Base-by-base conservation (phyloP, 2,797 vertebrate species). In the Neosilurus hyrtlii region DNA sequence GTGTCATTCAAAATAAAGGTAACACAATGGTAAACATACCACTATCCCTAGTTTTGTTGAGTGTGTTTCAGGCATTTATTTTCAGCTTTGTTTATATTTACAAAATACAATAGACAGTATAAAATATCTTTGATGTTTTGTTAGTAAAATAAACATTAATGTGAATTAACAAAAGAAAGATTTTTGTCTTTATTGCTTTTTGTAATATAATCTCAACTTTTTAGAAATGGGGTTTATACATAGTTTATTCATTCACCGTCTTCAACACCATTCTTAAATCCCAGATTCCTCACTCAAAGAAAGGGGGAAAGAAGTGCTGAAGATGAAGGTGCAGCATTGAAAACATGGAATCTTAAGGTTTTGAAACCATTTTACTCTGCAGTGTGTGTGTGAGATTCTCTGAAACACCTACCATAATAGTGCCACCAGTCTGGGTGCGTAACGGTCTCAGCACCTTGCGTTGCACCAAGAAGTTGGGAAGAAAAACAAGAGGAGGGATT, bases 401-500 rank as follows among this genome's bases (percentile, higher is more conserved):
- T 18, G 30, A 16, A 1, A 49, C 49, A 82, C 89, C 85, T 93
- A 99, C 97, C 97, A 99, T 98, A 86, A 99, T 98, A 30, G 97
- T 99, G 84, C 97, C 97, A 89, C 97, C 97, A 0, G 97, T 99
- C 92, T 99, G 97, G 2, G 94, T 97, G 86, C 97, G 93, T 0
- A 99, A 90, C 16, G 97, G 97, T 82, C 91, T 95, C 86, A 99
- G 90, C 67, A 99, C 97, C 87, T 93, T 97, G 24, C 96, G 93
- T 91, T 99, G 97, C 82, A 99, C 96, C 81, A 99, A 91, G 67
- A 97, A 98, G 91, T 99, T 99, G 67, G 97, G 97, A 67, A 99
- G 93, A 86, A 97, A 96, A 89, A 97, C 84, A 62, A 99, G 92
- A 0, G 96, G 96, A 43, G 97, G 97, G 70, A 99, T 98, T 92